Conservation (phyloP, 1,140 invertebrate species). For the Rhagoletis zephyria region DNA sequence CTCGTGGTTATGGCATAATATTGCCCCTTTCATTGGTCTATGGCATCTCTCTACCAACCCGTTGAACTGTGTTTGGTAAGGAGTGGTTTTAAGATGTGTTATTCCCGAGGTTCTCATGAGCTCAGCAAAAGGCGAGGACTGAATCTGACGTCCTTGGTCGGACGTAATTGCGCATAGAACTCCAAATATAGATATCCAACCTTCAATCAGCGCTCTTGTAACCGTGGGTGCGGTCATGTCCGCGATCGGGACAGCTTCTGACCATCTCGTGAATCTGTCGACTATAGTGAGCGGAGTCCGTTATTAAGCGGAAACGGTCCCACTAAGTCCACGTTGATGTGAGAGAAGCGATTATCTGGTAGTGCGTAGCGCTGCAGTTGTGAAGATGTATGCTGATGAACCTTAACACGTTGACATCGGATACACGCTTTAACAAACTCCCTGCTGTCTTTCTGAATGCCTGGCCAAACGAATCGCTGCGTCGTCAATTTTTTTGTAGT, state of each 20-base stretch:
- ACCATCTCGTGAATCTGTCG: slow-evolving; percentile 27
- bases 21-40: background rate
- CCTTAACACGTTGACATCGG: slow-evolving; percentile 9
- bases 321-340: slow-evolving; percentile 3
- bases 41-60: background rate
- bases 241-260: slow-evolving; percentile 29
- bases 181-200: background rate
- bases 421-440: background rate
- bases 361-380: background rate
- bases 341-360: background rate
- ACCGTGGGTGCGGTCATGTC: slow-evolving; percentile 24
- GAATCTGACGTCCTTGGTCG: background rate
- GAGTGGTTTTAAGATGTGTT: too few species aligned
- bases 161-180: background rate
- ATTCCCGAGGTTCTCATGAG: too few species aligned
- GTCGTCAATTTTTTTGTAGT: background rate
- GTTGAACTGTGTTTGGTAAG: background rate
- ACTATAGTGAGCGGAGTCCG: background rate
- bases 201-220: background rate
- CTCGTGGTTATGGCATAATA: background rate
- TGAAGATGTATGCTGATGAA: background rate
- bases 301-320: slow-evolving; percentile 16
- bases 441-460: background rate
- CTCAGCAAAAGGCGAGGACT: too few species aligned
- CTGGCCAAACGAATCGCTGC: background rate